Evolutionary conservation across 1,140 invertebrate species (phyloP).

Genomic region (Agraylea sexmaculata): DNA sequence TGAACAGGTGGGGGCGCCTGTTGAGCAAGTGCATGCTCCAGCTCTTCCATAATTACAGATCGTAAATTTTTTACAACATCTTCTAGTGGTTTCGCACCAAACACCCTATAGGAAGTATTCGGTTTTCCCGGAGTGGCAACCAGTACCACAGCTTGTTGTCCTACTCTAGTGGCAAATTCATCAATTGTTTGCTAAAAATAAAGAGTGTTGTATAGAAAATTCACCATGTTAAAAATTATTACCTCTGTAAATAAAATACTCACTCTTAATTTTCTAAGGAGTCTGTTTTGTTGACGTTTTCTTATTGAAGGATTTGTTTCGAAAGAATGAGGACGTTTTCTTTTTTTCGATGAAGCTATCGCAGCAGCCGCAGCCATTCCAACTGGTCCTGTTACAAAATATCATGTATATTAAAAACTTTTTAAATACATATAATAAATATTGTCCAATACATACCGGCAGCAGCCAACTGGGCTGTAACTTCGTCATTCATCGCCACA

Average conservation of each 20-base stretch:
- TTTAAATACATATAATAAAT: constrained; percentile 22
- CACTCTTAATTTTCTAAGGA: constrained; percentile 78
- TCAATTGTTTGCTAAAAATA: constrained; percentile 79
- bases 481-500: constrained; percentile 71
- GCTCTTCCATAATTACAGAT: constrained; percentile 85
- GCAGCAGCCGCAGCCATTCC: constrained; percentile 94
- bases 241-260: constrained; percentile 23
- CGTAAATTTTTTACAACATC: constrained; percentile 88
- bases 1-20: constrained; percentile 86
- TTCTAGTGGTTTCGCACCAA: constrained; percentile 92
- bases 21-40: constrained; percentile 84
- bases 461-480: constrained; percentile 88
- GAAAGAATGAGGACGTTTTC: constrained; percentile 91
- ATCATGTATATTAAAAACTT: constrained; percentile 11
- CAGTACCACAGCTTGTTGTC: constrained; percentile 93
- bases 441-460: constrained; percentile 55
- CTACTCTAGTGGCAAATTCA: constrained; percentile 91
- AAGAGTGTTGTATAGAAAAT: constrained; percentile 4
- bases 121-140: constrained; percentile 95
- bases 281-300: constrained; percentile 89
- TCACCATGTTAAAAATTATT: constrained; percentile 6
- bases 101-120: constrained; percentile 90
- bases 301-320: constrained; percentile 96
- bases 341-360: constrained; percentile 90
- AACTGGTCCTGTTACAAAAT: constrained; percentile 60